Conservation (phyloP, 92 coral and sea anemone genomes). For the Pocillopora meandrina region DNA sequence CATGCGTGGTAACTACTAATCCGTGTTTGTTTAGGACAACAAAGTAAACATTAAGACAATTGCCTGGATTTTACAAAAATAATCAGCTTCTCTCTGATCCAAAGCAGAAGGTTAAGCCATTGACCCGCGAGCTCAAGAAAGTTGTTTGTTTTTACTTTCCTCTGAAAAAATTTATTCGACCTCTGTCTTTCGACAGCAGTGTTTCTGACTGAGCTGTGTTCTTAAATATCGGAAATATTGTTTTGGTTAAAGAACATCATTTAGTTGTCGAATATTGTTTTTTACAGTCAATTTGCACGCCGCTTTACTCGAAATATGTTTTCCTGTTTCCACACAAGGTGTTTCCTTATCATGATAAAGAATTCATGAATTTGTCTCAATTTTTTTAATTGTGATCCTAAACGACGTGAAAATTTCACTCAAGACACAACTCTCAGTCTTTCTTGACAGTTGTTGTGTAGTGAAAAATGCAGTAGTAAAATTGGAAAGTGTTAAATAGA, state of each 20-base stretch:
- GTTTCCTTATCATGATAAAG: background rate
- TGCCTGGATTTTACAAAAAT: constrained; percentile 1
- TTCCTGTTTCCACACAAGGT: background rate
- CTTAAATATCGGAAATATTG: background rate
- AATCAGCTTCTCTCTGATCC: background rate
- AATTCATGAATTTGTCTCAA: constrained; percentile 9
- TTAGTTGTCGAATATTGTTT: no score
- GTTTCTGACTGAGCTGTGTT: background rate
- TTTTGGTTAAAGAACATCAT: background rate
- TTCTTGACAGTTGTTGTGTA: no score
- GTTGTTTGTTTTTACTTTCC: constrained; percentile 16
- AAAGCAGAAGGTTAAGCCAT: background rate
- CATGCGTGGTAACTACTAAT: constrained; percentile 3
- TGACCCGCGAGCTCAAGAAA: constrained; percentile 8
- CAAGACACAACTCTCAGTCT: no score
- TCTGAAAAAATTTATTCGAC: background rate
- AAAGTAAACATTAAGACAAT: background rate
- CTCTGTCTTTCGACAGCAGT: background rate
- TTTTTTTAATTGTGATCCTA: background rate
- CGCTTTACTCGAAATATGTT: background rate
- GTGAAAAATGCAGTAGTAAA: no score
- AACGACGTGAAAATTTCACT: background rate
- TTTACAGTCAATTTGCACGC: no score
- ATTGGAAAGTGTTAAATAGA: no score
- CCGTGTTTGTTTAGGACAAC: constrained; percentile 2